Percentiles rank a stretch among this genome's conserved stretches.
Evolutionary conservation across 2,797 vertebrate species (phyloP).

Genomic region (Oreochromis mossambicus): DNA sequence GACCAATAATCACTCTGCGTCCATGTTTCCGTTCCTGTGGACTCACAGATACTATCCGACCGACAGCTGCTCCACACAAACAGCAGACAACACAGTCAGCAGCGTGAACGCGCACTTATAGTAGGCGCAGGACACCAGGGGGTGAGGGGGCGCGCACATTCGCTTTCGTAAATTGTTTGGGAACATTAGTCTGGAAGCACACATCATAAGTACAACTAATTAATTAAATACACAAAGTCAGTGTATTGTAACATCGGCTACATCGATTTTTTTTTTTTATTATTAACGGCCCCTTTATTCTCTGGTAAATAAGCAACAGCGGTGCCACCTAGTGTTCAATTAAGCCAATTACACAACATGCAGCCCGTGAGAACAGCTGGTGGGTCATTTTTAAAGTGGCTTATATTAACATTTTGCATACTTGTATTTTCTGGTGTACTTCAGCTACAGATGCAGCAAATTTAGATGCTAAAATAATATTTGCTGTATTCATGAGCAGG

Average conservation of each 20-base stretch:
- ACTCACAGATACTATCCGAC: conserved; percentile 22
- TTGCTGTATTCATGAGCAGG: background rate
- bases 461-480: background rate
- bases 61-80: conserved; percentile 34
- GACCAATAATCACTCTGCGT: background rate
- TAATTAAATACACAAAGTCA: accelerated
- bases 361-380: background rate
- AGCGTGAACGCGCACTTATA: conserved; percentile 48
- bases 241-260: accelerated
- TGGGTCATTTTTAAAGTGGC: too few relatives aligned
- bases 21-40: conserved; percentile 20
- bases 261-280: background rate
- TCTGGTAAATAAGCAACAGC: accelerated
- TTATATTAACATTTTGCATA: background rate
- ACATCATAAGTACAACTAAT: accelerated
- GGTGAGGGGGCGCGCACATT: conserved; percentile 31
- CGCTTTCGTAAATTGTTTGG: background rate
- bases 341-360: background rate
- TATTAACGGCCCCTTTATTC: accelerated
- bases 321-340: conserved; percentile 28
- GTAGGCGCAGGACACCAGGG: background rate
- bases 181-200: background rate
- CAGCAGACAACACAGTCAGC: conserved; percentile 2
- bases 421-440: background rate
- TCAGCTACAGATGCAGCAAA: background rate